Base-by-base conservation (phyloP, 2,797 vertebrate genomes). In the Eulemur rubriventer region DNA sequence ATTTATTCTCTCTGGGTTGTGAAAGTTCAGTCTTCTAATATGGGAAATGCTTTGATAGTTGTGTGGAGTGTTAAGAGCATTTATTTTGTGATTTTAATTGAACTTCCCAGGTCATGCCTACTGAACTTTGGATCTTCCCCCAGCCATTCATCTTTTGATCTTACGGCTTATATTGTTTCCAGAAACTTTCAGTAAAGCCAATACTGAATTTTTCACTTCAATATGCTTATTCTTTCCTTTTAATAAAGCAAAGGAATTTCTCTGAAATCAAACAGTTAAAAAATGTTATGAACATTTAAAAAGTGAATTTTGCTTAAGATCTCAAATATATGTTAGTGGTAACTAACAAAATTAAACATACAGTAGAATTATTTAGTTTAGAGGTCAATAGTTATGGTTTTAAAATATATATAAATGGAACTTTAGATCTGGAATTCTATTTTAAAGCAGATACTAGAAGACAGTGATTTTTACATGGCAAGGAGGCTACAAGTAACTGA, bases 21-120 rank as follows among this genome's bases (percentile, higher is more conserved):
- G 78, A 67, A 96, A 95, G 70, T 52, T 95, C 69, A 43, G 63
- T 92, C 88, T 94, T 88, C 95, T 92, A 94, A 95, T 82, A 88
- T 12, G 16, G 70, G 92, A 95, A 96, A 76, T 48, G 76, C 81
- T 97, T 97, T 96, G 90, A 96, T 91, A 91, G 85, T 89, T 93
- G 52, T 82, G 63, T 61, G 72, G 95, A 89, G 76, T 48, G 13
- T 5, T 72, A 67, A 95, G 69, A 93, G 46, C 43, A 96, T 89
- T 93, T 95, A 70, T 89, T 97, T 97, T 95, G 94, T 93, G 73
- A 94, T 84, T 97, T 96, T 96, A 95, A 96, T 89, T 97, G 97
- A 84, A 46, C 55, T 91, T 89, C 69, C 46, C 88, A 78, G 50
- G 92, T 94, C 96, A 89, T 83, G 82, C 70, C 96, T 93, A 96